Percentiles rank a stretch among this genome's conserved stretches.
phyloP scores from a whole-genome alignment of 1,140 invertebrate genomes.

The Philotrypesis tridentata region DNA sequence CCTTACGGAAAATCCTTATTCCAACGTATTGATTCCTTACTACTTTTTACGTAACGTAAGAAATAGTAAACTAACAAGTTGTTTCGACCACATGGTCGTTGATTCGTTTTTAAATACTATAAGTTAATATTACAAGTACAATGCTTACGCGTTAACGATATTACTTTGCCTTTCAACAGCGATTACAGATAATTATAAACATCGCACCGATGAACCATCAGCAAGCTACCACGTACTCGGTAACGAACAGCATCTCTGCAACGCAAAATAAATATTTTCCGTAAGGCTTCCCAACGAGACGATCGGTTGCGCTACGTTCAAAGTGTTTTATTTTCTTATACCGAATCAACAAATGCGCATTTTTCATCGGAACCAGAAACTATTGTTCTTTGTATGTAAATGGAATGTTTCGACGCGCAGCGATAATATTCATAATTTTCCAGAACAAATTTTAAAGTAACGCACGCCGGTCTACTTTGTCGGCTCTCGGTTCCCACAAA shows the following conservation, averaged over 20 bases:
- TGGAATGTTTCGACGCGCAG: neutral
- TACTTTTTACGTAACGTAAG: slow-evolving; percentile 21
- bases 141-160: slow-evolving; percentile 29
- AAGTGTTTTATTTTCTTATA: neutral
- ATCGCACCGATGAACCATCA: slow-evolving; percentile 34
- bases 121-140: slow-evolving; percentile 30
- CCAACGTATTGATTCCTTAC: slow-evolving; percentile 11
- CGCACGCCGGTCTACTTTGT: neutral
- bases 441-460: neutral
- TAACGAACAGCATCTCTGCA: slow-evolving; percentile 24
- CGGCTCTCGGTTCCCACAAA: neutral
- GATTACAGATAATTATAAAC: slow-evolving; percentile 26
- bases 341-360: too few species aligned
- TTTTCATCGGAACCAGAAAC: too few species aligned
- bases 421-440: neutral
- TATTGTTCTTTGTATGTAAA: too few species aligned
- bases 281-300: slow-evolving; percentile 15
- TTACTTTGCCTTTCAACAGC: slow-evolving; percentile 1
- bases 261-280: slow-evolving; percentile 40
- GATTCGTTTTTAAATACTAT: slow-evolving; percentile 31
- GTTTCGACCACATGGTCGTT: neutral
- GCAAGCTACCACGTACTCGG: neutral
- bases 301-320: neutral
- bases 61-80: slow-evolving; percentile 37
- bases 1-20: slow-evolving; percentile 42